Base-by-base conservation (phyloP, 2,113 vertebrate species). In the Meleagris gallopavo region DNA sequence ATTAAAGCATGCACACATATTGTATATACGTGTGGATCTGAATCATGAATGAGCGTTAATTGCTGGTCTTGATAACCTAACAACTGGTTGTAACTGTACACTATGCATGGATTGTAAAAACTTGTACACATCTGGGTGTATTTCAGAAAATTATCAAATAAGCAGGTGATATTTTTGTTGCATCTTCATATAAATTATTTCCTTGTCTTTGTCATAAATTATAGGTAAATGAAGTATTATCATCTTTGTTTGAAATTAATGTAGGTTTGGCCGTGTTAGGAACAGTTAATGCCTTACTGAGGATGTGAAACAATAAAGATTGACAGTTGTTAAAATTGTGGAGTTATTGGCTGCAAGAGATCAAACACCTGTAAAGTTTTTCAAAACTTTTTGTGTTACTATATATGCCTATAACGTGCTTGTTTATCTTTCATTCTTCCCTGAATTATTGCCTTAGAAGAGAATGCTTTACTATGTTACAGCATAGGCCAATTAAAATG, bases 81-180 rank as follows among this genome's bases (percentile, higher is more conserved):
- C 66, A 93, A 73, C 61, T 77, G 91, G 18, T 38, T 76, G 9
- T 45, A 80, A 34, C 61, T 45, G 73, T 72, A 74, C 61, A 66
- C 85, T 88, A 45, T 83, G 38, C 86, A 83, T 20, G 88, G 86
- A 86, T 48, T 48, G 67, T 83, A 58, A 83, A 83, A 91, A 66
- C 27, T 10, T 58, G 45, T 79, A 60, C n/a, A 71, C 64, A 94
- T 81, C 48, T 86, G 52, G 86, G 71, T 95, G 38, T 62, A 85
- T 93, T 90, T 95, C 73, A 91, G 50, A 78, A 54, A 90, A 82
- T 84, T 91, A 38, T 19, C 36, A 82, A 93, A 85, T 73, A 75
- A 65, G 17, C 45, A 60, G 88, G 40, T 80, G 80, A 72, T 14
- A 34, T 92, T 86, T 65, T 58, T 58, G 36, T 72, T 86, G 36